Conservation (phyloP, 2,797 vertebrate species). For the Lemur catta region DNA sequence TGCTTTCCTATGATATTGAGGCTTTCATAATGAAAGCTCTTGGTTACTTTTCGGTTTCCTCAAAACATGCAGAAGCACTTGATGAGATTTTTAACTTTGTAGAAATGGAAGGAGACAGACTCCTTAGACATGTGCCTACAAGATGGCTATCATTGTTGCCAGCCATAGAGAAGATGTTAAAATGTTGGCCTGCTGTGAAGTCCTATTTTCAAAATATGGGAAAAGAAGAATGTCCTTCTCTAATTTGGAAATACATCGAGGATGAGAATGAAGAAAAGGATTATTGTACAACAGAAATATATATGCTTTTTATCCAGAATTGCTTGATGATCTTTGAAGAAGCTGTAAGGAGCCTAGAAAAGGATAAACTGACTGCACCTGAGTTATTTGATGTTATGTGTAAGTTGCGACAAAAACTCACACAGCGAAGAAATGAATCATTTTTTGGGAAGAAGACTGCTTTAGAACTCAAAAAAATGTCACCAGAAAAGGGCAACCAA, state of each 20-base stretch:
- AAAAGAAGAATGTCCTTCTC: not conserved
- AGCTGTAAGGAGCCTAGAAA: not conserved
- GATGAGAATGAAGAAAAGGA: not conserved
- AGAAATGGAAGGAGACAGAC: not conserved
- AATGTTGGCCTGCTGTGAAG: not conserved
- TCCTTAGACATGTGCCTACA: not conserved
- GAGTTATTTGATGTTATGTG: not conserved
- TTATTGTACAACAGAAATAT: not conserved
- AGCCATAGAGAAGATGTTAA: not conserved
- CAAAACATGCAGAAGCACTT: not conserved
- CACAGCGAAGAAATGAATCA: not conserved
- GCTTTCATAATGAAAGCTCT: not conserved
- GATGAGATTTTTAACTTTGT: not conserved
- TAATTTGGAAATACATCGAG: not conserved
- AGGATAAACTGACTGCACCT: not conserved
- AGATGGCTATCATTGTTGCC: not conserved
- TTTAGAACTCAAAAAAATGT: slow-evolving; percentile 17
- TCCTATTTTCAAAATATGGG: not conserved
- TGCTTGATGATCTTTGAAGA: not conserved
- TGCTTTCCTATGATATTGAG: not conserved
- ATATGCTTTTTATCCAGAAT: not conserved
- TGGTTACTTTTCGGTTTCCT: not conserved
- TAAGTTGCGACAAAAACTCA: not conserved
- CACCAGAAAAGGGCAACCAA: not conserved
- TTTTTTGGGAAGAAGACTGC: not conserved